Evolutionary conservation across 2,797 vertebrate genomes (phyloP).

Genomic region (Anguilla pacifica): DNA sequence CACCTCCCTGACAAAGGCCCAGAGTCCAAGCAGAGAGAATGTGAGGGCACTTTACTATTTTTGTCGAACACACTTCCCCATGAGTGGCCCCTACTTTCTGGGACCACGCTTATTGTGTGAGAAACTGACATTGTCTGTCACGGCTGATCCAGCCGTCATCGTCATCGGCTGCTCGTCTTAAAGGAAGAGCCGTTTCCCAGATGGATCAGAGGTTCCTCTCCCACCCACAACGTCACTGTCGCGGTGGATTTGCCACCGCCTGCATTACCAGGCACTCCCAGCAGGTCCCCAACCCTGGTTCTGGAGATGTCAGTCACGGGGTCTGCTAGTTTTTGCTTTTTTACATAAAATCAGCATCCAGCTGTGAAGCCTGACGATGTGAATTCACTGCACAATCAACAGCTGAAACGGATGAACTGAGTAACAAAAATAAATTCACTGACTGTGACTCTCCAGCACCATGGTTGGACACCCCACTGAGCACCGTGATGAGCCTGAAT

Average conservation of each 20-base stretch:
- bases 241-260: constrained; percentile 42
- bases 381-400: neutral
- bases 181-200: constrained; percentile 24
- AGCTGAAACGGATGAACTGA: neutral
- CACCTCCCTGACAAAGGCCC: neutral
- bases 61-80: neutral
- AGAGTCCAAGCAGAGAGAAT: neutral
- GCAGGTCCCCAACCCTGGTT: neutral
- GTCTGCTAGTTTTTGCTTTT: neutral
- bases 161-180: neutral
- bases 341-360: neutral
- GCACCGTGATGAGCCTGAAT: neutral
- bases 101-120: neutral
- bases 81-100: neutral
- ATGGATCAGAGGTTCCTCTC: constrained; percentile 41
- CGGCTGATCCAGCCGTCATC: neutral
- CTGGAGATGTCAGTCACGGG: neutral
- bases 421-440: neutral
- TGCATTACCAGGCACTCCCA: constrained; percentile 37
- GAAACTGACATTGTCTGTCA: neutral
- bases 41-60: neutral
- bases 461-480: too few species aligned
- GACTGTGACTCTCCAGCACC: neutral
- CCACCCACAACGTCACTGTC: constrained; percentile 28
- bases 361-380: neutral